These are phyloP conservation scores for Apotomis betuletana DNA, from an alignment of 2,888 invertebrate genomes.

Conservation along the genomic window DNA sequence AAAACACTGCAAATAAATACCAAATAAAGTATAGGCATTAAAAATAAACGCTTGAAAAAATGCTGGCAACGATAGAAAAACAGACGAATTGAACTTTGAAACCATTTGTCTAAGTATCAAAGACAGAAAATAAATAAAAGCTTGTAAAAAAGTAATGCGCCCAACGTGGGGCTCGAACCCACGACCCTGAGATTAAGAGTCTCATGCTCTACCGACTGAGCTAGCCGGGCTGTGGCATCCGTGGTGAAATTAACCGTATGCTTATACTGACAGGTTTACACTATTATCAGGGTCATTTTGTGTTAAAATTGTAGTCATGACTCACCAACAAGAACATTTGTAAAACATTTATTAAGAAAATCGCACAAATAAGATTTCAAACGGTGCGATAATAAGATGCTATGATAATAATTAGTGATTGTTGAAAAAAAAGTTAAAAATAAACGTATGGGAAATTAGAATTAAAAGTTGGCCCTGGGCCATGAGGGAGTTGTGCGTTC, in stretches of 20 bases:
- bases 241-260: not conserved
- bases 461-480: too few relatives aligned
- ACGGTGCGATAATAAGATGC: too few relatives aligned
- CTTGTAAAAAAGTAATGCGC: conserved; percentile 53
- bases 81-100: not conserved
- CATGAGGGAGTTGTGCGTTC: too few relatives aligned
- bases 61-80: not conserved
- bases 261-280: not conserved
- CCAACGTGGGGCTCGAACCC: conserved; percentile 86
- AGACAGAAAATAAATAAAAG: not conserved
- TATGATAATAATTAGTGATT: too few relatives aligned
- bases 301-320: too few relatives aligned
- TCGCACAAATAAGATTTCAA: too few relatives aligned
- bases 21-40: too few relatives aligned
- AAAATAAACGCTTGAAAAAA: too few relatives aligned
- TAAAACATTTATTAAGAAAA: not conserved
- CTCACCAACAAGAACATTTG: not conserved
- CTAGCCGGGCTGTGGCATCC: conserved; percentile 40
- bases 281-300: not conserved
- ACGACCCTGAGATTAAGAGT: conserved; percentile 87
- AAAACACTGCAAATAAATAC: too few relatives aligned
- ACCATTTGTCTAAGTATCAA: not conserved
- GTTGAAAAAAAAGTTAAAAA: too few relatives aligned
- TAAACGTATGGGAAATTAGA: too few relatives aligned
- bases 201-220: conserved; percentile 70